Evolutionary conservation across 2,888 invertebrate species (phyloP).

Genomic region (Agrotis ipsilon): DNA sequence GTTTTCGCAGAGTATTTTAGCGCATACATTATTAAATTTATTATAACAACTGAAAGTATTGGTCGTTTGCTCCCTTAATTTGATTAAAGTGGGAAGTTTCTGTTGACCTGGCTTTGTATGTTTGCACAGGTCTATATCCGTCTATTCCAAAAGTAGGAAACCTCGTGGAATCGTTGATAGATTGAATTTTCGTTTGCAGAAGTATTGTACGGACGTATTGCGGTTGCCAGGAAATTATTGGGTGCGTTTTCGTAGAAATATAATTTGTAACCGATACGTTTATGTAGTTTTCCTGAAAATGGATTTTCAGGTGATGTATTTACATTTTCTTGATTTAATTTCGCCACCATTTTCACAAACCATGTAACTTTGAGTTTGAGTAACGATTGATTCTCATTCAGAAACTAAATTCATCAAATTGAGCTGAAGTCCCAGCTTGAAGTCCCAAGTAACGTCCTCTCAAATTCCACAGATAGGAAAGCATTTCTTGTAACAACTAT

Average conservation of each 20-base stretch:
- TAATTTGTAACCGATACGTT: constrained; percentile 3
- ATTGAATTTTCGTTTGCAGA: constrained; percentile 29
- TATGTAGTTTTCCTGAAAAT: constrained; percentile 10
- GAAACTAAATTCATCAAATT: constrained; percentile 7
- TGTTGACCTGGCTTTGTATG: constrained; percentile 48
- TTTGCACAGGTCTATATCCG: constrained; percentile 45
- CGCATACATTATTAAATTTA: constrained; percentile 65
- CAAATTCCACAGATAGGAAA: constrained; percentile 56
- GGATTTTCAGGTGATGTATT: neutral
- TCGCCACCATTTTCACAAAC: neutral
- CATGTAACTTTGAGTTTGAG: neutral
- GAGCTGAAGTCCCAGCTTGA: too few species aligned
- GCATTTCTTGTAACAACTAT: constrained; percentile 72
- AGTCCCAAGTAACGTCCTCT: constrained; percentile 1
- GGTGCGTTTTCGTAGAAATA: constrained; percentile 12
- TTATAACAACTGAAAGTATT: constrained; percentile 59
- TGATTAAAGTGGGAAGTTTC: constrained; percentile 61
- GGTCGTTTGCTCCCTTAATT: constrained; percentile 60
- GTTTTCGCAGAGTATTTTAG: constrained; percentile 54
- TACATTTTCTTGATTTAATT: neutral
- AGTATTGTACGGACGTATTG: constrained; percentile 2
- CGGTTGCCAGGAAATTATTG: neutral
- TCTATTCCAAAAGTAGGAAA: constrained; percentile 20
- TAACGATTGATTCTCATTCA: neutral
- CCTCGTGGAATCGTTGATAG: constrained; percentile 16